These are phyloP conservation scores for Tapirus terrestris DNA, from an alignment of 2,113 vertebrate species.

Conservation along the genomic window DNA sequence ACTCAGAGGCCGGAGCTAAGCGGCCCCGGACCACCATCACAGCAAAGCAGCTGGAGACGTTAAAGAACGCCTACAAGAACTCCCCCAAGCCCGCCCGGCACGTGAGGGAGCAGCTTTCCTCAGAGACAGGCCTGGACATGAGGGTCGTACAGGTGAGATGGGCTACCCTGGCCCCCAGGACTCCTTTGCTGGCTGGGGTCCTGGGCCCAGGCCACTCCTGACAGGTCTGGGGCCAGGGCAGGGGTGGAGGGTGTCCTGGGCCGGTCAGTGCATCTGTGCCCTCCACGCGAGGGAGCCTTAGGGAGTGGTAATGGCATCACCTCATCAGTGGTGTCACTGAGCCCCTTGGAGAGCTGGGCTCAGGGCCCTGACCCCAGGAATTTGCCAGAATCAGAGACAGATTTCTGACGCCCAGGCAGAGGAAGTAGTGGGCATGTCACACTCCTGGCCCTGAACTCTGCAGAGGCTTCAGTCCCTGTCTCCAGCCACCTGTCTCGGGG, in stretches of 20 bases:
- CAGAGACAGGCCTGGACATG: conserved; percentile 98
- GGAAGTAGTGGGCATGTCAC: background rate
- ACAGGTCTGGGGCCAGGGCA: background rate
- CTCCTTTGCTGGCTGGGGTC: fast-evolving
- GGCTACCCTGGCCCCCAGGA: fast-evolving
- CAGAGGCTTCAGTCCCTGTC: background rate
- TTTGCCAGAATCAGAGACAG: background rate
- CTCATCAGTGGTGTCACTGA: background rate
- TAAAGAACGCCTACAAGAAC: conserved; percentile 99
- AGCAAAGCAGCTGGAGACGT: conserved; percentile 98
- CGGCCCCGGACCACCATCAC: conserved; percentile 98
- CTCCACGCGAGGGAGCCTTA: background rate
- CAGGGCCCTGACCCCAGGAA: background rate
- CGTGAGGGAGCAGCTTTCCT: conserved; percentile 97
- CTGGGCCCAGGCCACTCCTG: background rate
- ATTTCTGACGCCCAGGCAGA: background rate
- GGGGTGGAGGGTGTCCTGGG: background rate
- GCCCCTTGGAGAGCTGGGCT: background rate
- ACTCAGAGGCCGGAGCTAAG: conserved; percentile 97
- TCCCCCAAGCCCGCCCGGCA: conserved; percentile 98
- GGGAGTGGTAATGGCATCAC: background rate
- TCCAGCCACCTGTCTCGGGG: background rate
- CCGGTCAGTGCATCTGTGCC: background rate
- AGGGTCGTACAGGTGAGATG: conserved; percentile 96
- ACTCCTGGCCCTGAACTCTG: fast-evolving